phyloP scores from a whole-genome alignment of 2,888 invertebrate genomes.

The Rhogogaster chlorosoma region DNA sequence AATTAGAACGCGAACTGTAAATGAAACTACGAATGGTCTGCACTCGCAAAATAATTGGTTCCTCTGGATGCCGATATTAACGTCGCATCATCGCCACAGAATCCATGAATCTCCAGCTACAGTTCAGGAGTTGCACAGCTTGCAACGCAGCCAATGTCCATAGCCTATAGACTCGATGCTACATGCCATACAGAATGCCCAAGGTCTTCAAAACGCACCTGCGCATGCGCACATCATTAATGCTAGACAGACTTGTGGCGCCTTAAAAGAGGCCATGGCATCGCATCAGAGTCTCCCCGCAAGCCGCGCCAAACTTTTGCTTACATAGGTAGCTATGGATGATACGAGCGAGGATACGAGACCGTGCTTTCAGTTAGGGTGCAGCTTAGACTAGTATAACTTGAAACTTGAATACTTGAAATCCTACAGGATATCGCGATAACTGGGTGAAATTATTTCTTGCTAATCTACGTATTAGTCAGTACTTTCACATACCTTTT shows the following conservation, averaged over 20 bases:
- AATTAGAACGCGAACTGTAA: background rate
- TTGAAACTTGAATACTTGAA: background rate
- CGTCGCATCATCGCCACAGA: background rate
- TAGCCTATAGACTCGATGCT: background rate
- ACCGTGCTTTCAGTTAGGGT: background rate
- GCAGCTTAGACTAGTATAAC: too few relatives aligned
- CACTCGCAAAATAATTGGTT: background rate
- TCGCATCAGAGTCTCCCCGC: background rate
- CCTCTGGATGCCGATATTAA: background rate
- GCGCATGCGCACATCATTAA: background rate
- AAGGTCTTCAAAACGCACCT: background rate
- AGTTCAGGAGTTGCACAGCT: background rate
- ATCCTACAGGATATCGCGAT: background rate
- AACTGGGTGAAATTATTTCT: background rate
- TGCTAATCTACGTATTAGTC: background rate
- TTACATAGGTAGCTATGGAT: background rate
- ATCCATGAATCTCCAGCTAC: background rate
- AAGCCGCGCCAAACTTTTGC: background rate
- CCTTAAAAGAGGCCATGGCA: constrained; percentile 16
- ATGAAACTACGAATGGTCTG: background rate
- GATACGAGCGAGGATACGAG: too few relatives aligned
- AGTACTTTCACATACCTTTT: background rate
- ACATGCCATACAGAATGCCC: background rate
- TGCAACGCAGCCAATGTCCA: background rate
- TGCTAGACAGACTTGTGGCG: constrained; percentile 30